Percentiles rank a stretch among this genome's conserved stretches.
Evolutionary conservation across 2,888 invertebrate species (phyloP).

Genomic region (Alsophila aescularia): DNA sequence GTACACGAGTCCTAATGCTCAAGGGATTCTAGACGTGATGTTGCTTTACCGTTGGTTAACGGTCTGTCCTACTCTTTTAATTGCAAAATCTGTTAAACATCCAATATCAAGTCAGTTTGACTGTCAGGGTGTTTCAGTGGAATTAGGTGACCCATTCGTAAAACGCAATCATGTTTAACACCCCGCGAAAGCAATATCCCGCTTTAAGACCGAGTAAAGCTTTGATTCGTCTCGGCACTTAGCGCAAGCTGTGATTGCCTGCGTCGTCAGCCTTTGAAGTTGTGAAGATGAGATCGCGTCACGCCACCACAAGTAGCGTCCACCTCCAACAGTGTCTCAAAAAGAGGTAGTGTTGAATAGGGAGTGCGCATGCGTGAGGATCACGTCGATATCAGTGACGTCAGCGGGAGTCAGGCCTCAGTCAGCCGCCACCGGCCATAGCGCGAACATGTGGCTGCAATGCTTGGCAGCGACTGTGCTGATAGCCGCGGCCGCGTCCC

Average conservation of each 20-base stretch:
- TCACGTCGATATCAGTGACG: constrained; percentile 79
- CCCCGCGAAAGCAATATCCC: constrained; percentile 24
- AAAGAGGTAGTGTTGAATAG: constrained; percentile 55
- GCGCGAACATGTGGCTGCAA: constrained; percentile 77
- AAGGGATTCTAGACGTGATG: background rate
- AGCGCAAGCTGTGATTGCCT: constrained; percentile 32
- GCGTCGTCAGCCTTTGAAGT: constrained; percentile 35
- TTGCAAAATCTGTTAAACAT: background rate
- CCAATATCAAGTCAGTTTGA: background rate
- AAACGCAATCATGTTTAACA: constrained; percentile 18
- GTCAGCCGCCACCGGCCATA: constrained; percentile 76
- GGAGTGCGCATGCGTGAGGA: constrained; percentile 66
- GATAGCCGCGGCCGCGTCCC: constrained; percentile 68
- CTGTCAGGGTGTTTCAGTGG: background rate
- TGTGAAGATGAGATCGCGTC: constrained; percentile 28
- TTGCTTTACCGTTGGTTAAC: constrained; percentile 5
- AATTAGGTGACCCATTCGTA: background rate
- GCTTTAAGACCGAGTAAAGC: constrained; percentile 28
- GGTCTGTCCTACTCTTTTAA: constrained; percentile 9
- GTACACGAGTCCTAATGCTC: background rate
- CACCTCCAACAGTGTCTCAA: constrained; percentile 61
- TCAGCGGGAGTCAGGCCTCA: constrained; percentile 68
- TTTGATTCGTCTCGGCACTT: constrained; percentile 41
- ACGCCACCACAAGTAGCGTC: constrained; percentile 4
- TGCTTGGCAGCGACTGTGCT: constrained; percentile 74